phyloP scores from a whole-genome alignment of 2,797 vertebrate species.

The Hemitrygon akajei region DNA sequence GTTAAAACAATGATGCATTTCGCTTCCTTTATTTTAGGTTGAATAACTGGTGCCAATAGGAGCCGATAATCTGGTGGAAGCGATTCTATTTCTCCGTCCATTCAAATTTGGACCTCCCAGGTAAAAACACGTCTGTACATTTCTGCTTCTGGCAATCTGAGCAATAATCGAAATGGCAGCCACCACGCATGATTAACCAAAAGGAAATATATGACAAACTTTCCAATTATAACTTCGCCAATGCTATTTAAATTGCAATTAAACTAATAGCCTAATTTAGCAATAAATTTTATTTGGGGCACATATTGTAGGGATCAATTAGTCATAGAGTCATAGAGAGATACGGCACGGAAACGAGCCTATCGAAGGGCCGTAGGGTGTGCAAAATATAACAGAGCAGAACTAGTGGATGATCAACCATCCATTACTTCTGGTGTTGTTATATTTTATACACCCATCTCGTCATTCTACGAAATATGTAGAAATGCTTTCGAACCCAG shows the following conservation, averaged over 20 bases:
- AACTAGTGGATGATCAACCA: too few species aligned
- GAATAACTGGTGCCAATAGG: background rate
- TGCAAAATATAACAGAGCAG: too few species aligned
- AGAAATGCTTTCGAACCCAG: background rate
- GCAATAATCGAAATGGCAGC: background rate
- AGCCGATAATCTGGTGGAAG: background rate
- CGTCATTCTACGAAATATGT: background rate
- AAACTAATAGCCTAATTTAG: background rate
- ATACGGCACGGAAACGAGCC: too few species aligned
- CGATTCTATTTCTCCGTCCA: background rate
- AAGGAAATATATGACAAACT: background rate
- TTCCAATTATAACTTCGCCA: background rate
- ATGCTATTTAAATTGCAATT: background rate
- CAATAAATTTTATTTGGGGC: background rate
- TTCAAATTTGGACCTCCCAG: background rate
- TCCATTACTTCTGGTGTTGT: too few species aligned
- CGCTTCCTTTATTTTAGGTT: background rate
- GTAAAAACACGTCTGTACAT: background rate
- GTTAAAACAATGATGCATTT: background rate
- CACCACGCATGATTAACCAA: background rate
- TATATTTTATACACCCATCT: background rate
- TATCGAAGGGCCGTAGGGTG: too few species aligned
- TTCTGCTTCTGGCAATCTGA: background rate
- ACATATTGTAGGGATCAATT: background rate
- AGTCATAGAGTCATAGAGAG: too few species aligned